These are phyloP conservation scores for Peromyscus californicus DNA, from an alignment of 2,113 vertebrate species.

Conservation along the genomic window DNA sequence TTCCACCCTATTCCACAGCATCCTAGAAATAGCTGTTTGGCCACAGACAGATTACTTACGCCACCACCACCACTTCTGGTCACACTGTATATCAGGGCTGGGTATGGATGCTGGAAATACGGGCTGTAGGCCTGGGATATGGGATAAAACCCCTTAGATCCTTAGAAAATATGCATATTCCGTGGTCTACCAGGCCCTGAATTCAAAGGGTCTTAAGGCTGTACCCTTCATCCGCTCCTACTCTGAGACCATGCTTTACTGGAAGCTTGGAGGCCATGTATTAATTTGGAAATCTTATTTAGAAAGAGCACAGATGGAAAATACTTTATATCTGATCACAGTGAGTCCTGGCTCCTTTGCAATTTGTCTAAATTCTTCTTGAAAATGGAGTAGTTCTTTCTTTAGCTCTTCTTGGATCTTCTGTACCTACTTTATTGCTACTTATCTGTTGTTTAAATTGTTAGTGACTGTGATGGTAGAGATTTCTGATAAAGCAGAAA, in stretches of 20 bases:
- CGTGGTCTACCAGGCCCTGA: background rate
- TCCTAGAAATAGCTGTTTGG: background rate
- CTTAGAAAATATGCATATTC: conserved; percentile 5
- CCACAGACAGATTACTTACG: background rate
- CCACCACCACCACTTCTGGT: conserved; percentile 2
- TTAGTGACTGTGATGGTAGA: background rate
- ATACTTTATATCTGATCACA: conserved; percentile 23
- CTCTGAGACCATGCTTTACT: background rate
- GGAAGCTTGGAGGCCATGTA: background rate
- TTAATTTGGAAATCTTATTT: conserved; percentile 30
- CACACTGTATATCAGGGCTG: background rate
- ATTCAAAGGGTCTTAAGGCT: background rate
- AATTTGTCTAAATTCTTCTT: conserved; percentile 24
- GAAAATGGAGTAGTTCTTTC: conserved; percentile 36
- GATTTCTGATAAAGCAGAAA: conserved; percentile 47
- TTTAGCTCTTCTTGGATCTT: conserved; percentile 17
- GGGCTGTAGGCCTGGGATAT: background rate
- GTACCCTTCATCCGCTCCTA: background rate
- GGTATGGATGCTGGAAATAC: background rate
- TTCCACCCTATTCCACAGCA: background rate
- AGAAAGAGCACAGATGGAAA: conserved; percentile 30
- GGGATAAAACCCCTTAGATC: background rate
- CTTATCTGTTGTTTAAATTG: conserved; percentile 7
- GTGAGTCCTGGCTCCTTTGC: background rate
- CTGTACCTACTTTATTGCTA: background rate